phyloP scores from a whole-genome alignment of 2,888 invertebrate species.

The Choreutis nemorana region DNA sequence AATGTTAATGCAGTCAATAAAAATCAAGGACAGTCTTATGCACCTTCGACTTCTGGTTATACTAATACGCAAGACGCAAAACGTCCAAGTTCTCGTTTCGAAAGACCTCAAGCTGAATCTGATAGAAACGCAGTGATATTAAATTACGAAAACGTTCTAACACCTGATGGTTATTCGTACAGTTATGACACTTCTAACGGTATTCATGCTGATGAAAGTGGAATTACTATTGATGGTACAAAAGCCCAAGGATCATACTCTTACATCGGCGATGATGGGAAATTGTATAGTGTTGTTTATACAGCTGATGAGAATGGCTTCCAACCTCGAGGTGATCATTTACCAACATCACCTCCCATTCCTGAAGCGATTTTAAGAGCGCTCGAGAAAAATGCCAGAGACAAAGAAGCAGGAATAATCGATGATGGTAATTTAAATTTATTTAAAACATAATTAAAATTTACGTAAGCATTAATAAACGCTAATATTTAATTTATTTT shows the following conservation, averaged over 20 bases:
- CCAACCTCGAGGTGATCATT: slow-evolving; percentile 39
- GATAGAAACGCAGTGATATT: slow-evolving; percentile 36
- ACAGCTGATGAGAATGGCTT: slow-evolving; percentile 53
- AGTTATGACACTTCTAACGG: slow-evolving; percentile 48
- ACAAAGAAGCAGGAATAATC: slow-evolving; percentile 30
- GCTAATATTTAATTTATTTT: slow-evolving; percentile 11
- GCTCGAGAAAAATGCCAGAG: slow-evolving; percentile 33
- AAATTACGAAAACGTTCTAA: slow-evolving; percentile 30
- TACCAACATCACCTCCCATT: slow-evolving; percentile 47
- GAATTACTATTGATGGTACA: slow-evolving; percentile 32
- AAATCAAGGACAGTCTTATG: too few relatives aligned
- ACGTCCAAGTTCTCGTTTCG: too few relatives aligned
- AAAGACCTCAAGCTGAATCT: slow-evolving; percentile 26
- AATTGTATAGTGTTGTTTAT: slow-evolving; percentile 34
- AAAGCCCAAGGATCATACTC: slow-evolving; percentile 42
- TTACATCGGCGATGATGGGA: slow-evolving; percentile 48
- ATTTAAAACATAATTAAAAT: too few relatives aligned
- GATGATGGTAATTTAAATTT: slow-evolving; percentile 34
- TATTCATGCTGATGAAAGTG: slow-evolving; percentile 44
- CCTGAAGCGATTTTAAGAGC: slow-evolving; percentile 40
- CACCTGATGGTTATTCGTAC: slow-evolving; percentile 37
- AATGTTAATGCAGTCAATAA: too few relatives aligned
- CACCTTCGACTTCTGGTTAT: too few relatives aligned
- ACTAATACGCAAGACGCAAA: too few relatives aligned
- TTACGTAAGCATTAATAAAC: neutral